Conservation (phyloP, 1,140 invertebrate genomes). For the Drosophila nigromelanica region DNA sequence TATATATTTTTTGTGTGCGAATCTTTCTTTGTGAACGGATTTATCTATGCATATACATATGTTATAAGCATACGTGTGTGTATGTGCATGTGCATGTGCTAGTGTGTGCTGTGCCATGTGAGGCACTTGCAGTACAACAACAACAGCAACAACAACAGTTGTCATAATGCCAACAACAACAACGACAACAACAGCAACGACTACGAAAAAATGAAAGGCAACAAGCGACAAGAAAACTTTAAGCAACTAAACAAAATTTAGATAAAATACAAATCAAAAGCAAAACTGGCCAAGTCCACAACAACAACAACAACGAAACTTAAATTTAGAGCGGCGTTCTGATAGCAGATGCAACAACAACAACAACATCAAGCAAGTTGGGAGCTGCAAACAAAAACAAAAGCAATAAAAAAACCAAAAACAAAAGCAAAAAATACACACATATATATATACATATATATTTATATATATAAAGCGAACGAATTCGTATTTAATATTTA, state of each 20-base stretch:
- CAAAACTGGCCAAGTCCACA: slow-evolving; percentile 32
- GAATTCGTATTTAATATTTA: slow-evolving; percentile 59
- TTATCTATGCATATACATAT: slow-evolving; percentile 28
- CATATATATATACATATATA: too few species aligned
- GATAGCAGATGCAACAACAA: slow-evolving; percentile 22
- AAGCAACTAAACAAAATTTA: slow-evolving; percentile 68
- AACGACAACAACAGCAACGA: slow-evolving; percentile 24
- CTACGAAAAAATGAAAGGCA: slow-evolving; percentile 65
- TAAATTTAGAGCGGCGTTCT: slow-evolving; percentile 39
- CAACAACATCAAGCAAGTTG: slow-evolving; percentile 10
- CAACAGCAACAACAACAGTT: slow-evolving; percentile 32
- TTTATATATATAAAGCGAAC: slow-evolving; percentile 24
- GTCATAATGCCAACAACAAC: slow-evolving; percentile 42
- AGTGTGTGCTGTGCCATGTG: slow-evolving; percentile 38
- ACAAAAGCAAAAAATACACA: neutral
- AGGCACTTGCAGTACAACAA: slow-evolving; percentile 39
- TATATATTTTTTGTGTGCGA: slow-evolving; percentile 43
- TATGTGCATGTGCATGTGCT: slow-evolving; percentile 1
- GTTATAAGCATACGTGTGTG: neutral
- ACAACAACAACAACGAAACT: slow-evolving; percentile 17
- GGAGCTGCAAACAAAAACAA: slow-evolving; percentile 1
- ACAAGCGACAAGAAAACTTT: slow-evolving; percentile 54
- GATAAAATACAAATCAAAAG: slow-evolving; percentile 33
- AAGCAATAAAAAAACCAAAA: neutral
- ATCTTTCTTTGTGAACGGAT: slow-evolving; percentile 60